Evolutionary conservation across 2,888 invertebrate species (phyloP).

Genomic region (Blera fallax): DNA sequence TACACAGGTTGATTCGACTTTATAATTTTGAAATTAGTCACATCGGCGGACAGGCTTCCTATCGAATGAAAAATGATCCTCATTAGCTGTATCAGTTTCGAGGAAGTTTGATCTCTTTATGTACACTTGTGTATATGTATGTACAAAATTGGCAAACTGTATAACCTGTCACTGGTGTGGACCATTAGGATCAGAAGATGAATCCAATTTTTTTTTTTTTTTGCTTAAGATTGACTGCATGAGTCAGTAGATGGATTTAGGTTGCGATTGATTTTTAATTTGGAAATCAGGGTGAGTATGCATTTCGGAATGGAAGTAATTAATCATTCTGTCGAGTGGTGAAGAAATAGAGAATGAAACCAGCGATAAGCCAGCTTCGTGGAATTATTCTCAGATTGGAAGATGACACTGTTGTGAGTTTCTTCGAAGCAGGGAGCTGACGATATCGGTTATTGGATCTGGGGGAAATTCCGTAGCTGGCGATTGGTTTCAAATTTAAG

Average conservation of each 20-base stretch:
- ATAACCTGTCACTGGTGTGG: slow-evolving; percentile 60
- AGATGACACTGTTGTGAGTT: slow-evolving; percentile 45
- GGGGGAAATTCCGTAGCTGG: slow-evolving; percentile 20
- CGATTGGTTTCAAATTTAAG: not conserved
- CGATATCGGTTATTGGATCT: slow-evolving; percentile 39
- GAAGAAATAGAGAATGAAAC: slow-evolving; percentile 41
- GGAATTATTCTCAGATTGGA: slow-evolving; percentile 26
- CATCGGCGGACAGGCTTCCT: not conserved
- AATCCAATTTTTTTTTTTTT: slow-evolving; percentile 34
- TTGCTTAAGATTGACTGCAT: slow-evolving; percentile 21
- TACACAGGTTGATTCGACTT: slow-evolving; percentile 62
- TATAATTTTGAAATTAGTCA: slow-evolving; percentile 57
- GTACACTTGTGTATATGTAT: not conserved
- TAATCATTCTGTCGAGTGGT: slow-evolving; percentile 63
- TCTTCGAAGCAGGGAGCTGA: slow-evolving; percentile 43
- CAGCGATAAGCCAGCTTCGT: slow-evolving; percentile 53
- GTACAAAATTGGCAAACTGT: slow-evolving; percentile 50
- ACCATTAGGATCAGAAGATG: slow-evolving; percentile 51
- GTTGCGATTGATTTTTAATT: slow-evolving; percentile 58
- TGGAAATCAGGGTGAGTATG: slow-evolving; percentile 53
- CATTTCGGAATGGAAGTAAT: slow-evolving; percentile 47
- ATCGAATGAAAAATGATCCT: slow-evolving; percentile 40
- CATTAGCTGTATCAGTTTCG: slow-evolving; percentile 50
- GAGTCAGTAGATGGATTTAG: slow-evolving; percentile 48
- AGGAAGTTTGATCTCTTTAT: slow-evolving; percentile 32